Conservation (phyloP, 2,888 invertebrate genomes). For the Lithophane semibrunnea region DNA sequence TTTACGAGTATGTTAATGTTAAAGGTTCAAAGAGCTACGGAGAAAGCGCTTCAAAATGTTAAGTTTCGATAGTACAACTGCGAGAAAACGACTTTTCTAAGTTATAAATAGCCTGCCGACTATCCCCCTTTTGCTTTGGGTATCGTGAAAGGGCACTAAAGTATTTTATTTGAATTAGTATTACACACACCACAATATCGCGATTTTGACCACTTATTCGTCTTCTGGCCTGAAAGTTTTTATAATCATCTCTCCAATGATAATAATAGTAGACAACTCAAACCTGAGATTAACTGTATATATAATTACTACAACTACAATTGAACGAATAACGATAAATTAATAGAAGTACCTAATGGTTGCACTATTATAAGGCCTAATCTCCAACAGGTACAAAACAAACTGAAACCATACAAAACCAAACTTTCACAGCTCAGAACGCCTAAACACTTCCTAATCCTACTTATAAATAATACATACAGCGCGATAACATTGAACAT, state of each 20-base stretch:
- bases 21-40: slow-evolving; percentile 34
- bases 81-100: slow-evolving; percentile 36
- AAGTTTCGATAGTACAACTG: slow-evolving; percentile 26
- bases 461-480: slow-evolving; percentile 68
- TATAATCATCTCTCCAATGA: background rate
- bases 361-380: background rate
- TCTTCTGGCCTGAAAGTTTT: background rate
- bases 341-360: background rate
- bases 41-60: slow-evolving; percentile 49
- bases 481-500: slow-evolving; percentile 62
- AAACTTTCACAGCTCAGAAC: slow-evolving; percentile 58
- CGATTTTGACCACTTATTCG: background rate
- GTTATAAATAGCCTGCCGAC: slow-evolving; percentile 31
- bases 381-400: slow-evolving; percentile 22
- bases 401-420: slow-evolving; percentile 18
- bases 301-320: background rate
- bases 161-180: background rate
- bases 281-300: background rate
- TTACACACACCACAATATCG: background rate
- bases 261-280: background rate
- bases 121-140: background rate
- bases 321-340: background rate
- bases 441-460: slow-evolving; percentile 52
- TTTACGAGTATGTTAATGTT: slow-evolving; percentile 57
- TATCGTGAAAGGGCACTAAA: background rate